Conservation (phyloP, 2,888 invertebrate species). For the Agapostemon virescens region DNA sequence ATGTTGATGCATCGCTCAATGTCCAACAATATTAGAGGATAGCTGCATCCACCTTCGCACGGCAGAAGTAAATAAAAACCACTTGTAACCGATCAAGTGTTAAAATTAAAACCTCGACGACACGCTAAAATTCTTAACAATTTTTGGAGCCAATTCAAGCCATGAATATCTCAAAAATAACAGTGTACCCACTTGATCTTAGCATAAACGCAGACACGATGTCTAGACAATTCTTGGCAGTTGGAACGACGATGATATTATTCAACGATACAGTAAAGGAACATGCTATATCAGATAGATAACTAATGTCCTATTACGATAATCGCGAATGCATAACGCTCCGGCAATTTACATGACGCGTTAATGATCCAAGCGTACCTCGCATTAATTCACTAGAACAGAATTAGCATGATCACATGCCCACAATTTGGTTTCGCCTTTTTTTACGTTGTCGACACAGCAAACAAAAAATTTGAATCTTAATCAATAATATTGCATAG, state of each 20-base stretch:
- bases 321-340: slow-evolving; percentile 21
- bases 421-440: background rate
- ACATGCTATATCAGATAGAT: slow-evolving; percentile 28
- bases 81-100: no score
- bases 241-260: slow-evolving; percentile 4
- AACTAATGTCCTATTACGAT: slow-evolving; percentile 32
- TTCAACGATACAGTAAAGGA: background rate
- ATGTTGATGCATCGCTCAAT: no score
- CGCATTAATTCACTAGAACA: slow-evolving; percentile 7
- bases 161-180: no score
- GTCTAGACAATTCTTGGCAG: background rate
- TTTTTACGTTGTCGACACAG: background rate
- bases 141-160: no score
- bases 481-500: background rate
- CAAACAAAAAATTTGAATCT: background rate
- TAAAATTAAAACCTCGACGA: no score
- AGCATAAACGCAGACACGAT: no score
- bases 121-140: no score
- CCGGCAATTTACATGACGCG: slow-evolving; percentile 12
- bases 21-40: no score
- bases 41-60: no score
- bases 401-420: background rate
- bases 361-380: slow-evolving; percentile 14
- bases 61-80: no score
- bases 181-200: no score